These are phyloP conservation scores for Xestobium rufovillosum DNA, from an alignment of 2,888 invertebrate genomes.

Conservation along the genomic window DNA sequence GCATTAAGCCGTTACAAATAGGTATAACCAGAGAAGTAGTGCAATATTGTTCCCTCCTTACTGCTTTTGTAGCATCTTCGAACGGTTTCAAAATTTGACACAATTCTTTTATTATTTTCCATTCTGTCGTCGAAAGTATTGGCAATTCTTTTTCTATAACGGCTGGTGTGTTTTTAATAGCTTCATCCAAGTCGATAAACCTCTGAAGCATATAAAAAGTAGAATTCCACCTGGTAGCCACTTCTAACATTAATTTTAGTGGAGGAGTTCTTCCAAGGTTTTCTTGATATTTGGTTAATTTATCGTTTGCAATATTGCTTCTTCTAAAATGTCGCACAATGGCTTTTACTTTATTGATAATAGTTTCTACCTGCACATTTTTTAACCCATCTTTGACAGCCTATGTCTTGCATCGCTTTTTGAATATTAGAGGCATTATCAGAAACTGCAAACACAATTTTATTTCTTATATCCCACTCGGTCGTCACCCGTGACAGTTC, in stretches of 20 bases:
- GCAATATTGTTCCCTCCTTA: not conserved
- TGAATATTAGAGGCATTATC: slow-evolving; percentile 1
- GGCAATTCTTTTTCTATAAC: slow-evolving; percentile 2
- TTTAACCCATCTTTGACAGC: slow-evolving; percentile 3
- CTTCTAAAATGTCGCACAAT: slow-evolving; percentile 1
- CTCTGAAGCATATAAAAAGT: slow-evolving; percentile 28
- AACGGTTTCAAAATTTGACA: slow-evolving; percentile 1
- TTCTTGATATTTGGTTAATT: not conserved
- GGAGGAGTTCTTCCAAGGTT: slow-evolving; percentile 1
- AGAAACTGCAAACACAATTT: not conserved
- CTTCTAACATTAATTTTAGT: slow-evolving; percentile 26
- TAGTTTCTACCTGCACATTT: not conserved
- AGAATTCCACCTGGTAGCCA: slow-evolving; percentile 30
- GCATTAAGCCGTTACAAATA: not conserved
- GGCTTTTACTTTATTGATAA: not conserved
- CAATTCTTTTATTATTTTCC: slow-evolving; percentile 1
- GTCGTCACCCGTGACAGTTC: not conserved
- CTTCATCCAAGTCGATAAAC: slow-evolving; percentile 28
- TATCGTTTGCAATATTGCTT: not conserved
- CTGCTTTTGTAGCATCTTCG: slow-evolving; percentile 2
- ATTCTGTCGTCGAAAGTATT: not conserved
- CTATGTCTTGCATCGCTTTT: slow-evolving; percentile 1
- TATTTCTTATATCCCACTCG: not conserved
- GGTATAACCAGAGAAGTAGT: not conserved
- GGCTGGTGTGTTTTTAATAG: slow-evolving; percentile 18